A percentile compares a stretch with the other conserved stretches of the same genome.
Conservation (phyloP, 2,888 invertebrate species). For the Eretmocerus hayati region DNA sequence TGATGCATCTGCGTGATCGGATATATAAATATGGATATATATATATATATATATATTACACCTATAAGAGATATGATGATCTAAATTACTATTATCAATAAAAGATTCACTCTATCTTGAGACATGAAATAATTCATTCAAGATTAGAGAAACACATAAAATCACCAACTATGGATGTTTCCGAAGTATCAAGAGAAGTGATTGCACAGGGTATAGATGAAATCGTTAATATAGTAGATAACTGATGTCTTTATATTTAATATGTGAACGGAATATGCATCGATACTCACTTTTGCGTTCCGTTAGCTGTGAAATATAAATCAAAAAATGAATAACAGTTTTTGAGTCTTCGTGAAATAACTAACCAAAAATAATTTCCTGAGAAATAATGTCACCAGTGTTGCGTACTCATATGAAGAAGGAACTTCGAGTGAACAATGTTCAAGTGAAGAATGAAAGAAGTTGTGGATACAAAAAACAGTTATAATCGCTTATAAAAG, state of each 20-base stretch:
- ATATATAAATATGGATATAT: conserved; percentile 34
- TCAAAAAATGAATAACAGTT: conserved; percentile 36
- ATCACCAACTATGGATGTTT: conserved; percentile 42
- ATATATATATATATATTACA: conserved; percentile 17
- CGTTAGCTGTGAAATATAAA: conserved; percentile 27
- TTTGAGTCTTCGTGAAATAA: conserved; percentile 41
- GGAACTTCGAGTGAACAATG: conserved; percentile 9
- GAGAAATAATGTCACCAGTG: conserved; percentile 41
- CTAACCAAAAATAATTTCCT: conserved; percentile 24
- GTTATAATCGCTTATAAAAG: neutral
- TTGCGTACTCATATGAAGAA: conserved; percentile 29
- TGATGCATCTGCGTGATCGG: conserved; percentile 43
- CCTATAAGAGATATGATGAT: conserved; percentile 23
- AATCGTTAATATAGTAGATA: conserved; percentile 44
- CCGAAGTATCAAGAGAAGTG: conserved; percentile 40
- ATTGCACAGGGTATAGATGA: conserved; percentile 48
- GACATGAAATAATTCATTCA: conserved; percentile 18
- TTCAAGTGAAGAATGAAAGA: neutral
- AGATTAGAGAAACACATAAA: conserved; percentile 32
- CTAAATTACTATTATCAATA: conserved; percentile 27
- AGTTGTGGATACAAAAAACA: neutral
- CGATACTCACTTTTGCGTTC: too few species aligned
- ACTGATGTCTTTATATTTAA: conserved; percentile 44
- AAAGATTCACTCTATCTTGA: conserved; percentile 26
- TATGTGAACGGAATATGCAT: conserved; percentile 30